phyloP scores from a whole-genome alignment of 2,113 vertebrate genomes.

The Mandrillus leucophaeus region DNA sequence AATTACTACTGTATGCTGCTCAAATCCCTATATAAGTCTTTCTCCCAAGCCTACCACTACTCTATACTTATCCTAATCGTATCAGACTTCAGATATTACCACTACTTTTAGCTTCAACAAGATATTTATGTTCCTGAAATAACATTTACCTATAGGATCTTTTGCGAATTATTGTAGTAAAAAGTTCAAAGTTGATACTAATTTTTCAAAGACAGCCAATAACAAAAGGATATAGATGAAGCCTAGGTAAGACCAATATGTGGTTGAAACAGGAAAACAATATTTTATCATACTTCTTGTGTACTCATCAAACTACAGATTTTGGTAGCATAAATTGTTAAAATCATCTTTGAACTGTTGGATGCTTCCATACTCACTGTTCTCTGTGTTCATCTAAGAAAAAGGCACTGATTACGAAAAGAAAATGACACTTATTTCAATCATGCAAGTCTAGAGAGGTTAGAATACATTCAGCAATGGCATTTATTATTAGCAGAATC shows the following conservation, averaged over 20 bases:
- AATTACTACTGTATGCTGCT: neutral
- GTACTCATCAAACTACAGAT: neutral
- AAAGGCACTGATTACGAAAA: constrained; percentile 2
- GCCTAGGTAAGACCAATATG: neutral
- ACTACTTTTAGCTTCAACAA: neutral
- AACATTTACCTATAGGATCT: neutral
- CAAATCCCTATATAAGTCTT: neutral
- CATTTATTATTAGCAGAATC: constrained; percentile 4
- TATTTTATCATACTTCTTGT: constrained; percentile 13
- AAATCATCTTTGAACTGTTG: neutral
- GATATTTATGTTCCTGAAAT: neutral
- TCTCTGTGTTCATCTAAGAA: neutral
- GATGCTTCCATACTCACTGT: neutral
- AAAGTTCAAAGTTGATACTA: neutral
- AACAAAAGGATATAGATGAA: neutral
- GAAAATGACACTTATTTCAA: constrained; percentile 50
- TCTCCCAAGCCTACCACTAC: neutral
- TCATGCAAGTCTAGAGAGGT: constrained; percentile 12
- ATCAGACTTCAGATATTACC: neutral
- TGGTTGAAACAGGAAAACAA: neutral
- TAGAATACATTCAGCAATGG: neutral
- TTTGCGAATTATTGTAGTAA: neutral
- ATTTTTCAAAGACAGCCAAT: neutral
- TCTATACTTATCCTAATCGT: neutral
- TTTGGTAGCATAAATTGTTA: neutral